Percentiles rank a stretch among this genome's conserved stretches.
These are phyloP conservation scores for Pangasius mekongensis DNA, from an alignment of 2,797 vertebrate genomes.

Conservation along the genomic window DNA sequence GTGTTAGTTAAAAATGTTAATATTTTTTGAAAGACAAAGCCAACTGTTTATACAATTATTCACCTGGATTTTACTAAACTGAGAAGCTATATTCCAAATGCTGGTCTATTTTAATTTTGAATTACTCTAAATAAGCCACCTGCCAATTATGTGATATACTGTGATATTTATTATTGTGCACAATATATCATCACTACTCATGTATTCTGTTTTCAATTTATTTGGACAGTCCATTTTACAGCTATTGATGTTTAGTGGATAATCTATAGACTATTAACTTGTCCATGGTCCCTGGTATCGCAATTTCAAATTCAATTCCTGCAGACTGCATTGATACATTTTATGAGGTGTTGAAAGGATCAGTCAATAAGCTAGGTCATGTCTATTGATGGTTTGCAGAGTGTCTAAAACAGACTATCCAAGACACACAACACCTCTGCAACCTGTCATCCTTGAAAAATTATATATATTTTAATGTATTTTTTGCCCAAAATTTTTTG, in stretches of 20 bases:
- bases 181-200: not conserved
- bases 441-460: not conserved
- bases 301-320: not conserved
- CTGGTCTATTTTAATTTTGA: not conserved
- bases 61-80: not conserved
- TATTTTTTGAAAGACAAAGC: not conserved
- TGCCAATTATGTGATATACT: not conserved
- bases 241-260: not conserved
- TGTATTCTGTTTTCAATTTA: not conserved
- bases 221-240: not conserved
- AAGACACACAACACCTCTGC: not conserved
- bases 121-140: not conserved
- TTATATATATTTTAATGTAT: not conserved
- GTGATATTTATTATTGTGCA: not conserved
- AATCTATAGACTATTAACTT: not conserved
- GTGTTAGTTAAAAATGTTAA: too few species aligned
- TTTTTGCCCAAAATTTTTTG: not conserved
- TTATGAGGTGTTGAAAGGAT: not conserved
- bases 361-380: not conserved
- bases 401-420: not conserved
- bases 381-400: not conserved
- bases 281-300: not conserved
- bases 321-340: not conserved
- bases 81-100: not conserved
- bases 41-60: conserved; percentile 8